A percentile compares a stretch with the other conserved stretches of the same genome.
Evolutionary conservation across 1,140 invertebrate genomes (phyloP).

Genomic region (Eriocheir sinensis): DNA sequence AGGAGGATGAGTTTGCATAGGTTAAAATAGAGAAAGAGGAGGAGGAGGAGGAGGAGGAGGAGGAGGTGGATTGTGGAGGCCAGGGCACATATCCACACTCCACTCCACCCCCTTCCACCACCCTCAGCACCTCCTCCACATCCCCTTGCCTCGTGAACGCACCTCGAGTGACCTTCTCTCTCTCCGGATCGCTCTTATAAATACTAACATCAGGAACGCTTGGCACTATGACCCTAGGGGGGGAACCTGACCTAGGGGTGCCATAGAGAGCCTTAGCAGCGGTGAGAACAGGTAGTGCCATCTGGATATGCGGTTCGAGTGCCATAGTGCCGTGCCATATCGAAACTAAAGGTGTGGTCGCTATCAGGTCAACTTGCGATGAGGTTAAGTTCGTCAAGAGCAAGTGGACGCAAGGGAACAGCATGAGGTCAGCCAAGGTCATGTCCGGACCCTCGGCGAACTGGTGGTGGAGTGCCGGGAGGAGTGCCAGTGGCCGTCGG

Average conservation of each 20-base stretch:
- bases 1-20: too few species aligned
- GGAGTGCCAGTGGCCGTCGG: slow-evolving; percentile 66
- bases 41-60: slow-evolving; percentile 50
- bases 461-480: slow-evolving; percentile 83
- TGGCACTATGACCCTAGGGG: slow-evolving; percentile 79
- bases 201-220: slow-evolving; percentile 86
- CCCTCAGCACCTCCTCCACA: slow-evolving; percentile 62
- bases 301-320: slow-evolving; percentile 17
- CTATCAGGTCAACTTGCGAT: not conserved
- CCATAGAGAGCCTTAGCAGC: not conserved
- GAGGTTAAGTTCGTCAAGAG: not conserved
- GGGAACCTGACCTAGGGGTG: not conserved
- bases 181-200: slow-evolving; percentile 90
- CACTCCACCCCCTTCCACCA: slow-evolving; percentile 53
- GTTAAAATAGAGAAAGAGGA: not conserved
- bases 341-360: not conserved
- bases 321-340: not conserved
- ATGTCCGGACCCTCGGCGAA: slow-evolving; percentile 93
- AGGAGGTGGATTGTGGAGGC: slow-evolving; percentile 32
- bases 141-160: slow-evolving; percentile 86
- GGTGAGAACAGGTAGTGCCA: slow-evolving; percentile 53
- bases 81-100: slow-evolving; percentile 36
- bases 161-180: slow-evolving; percentile 88
- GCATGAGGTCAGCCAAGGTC: slow-evolving; percentile 85
- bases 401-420: slow-evolving; percentile 73